Base-by-base conservation (phyloP, 2,888 invertebrate genomes). In the Rambutsinella grinnellia region DNA sequence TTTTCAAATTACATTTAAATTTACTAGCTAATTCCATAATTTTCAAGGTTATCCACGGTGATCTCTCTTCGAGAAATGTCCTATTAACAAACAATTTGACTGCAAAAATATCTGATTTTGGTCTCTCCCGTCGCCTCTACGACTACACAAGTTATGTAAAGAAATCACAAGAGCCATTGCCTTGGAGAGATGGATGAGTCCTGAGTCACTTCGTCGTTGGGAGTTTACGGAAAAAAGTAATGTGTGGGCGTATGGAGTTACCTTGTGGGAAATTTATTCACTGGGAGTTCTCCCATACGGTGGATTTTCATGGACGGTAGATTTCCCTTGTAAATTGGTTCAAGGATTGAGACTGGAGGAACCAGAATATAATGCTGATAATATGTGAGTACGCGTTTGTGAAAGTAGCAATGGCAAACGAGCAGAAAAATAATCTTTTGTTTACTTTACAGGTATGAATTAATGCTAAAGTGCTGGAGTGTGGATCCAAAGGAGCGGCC, bases 71-170 rank as follows among this genome's bases (percentile, higher is more conserved):
- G n/a, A n/a, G n/a, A n/a, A n/a, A n/a, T n/a, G n/a, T n/a, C n/a
- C n/a, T n/a, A n/a, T n/a, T n/a, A 23, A 51, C 23, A 23, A 51
- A 21, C 13, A 51, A 13, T 51, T 8, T 51, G 23, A 19, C 2
- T 51, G 51, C 51, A 51, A 51, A 51, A 51, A 21, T 21, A 23
- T 19, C 3, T 19, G 23, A 3, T 51, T 51, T 17, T 1, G 27
- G 28, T 57, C 27, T 19, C 28, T n/a, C n/a, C n/a, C n/a, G n/a
- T n/a, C n/a, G n/a, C n/a, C n/a, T n/a, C n/a, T n/a, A n/a, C n/a
- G n/a, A 57, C 10, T 57, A 57, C 57, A 26, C n/a, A 13, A 28
- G 36, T 10, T 57, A 57, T 36, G 57, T 57, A 10, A 57, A 57
- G 19, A 13, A 27, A 28, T 21, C 21, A n/a, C 57, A 57, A 5